Percentiles rank a stretch among this genome's conserved stretches.
phyloP scores from a whole-genome alignment of 2,888 invertebrate genomes.

The Sinotaia quadrata region DNA sequence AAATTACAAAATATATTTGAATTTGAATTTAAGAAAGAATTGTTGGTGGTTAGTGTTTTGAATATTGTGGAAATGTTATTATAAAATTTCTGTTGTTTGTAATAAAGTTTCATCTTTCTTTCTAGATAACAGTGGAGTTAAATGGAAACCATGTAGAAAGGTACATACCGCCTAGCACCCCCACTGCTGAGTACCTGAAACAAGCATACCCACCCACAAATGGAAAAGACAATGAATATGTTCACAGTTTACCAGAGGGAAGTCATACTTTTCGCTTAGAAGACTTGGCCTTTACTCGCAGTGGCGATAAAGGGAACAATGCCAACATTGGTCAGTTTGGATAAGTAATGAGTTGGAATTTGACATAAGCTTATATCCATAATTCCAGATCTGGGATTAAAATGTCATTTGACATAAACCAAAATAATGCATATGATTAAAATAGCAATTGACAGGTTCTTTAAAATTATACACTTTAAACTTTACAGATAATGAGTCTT shows the following conservation, averaged over 20 bases:
- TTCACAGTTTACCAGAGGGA: slow-evolving; percentile 47
- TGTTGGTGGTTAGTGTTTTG: not conserved
- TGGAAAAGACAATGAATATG: slow-evolving; percentile 16
- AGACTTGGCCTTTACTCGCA: slow-evolving; percentile 74
- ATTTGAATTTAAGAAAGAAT: not conserved
- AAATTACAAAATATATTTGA: not conserved
- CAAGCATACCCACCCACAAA: slow-evolving; percentile 39
- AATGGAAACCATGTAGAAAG: slow-evolving; percentile 58
- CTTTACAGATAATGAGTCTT: too few species aligned
- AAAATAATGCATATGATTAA: too few species aligned
- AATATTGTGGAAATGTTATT: too few species aligned
- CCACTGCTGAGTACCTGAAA: slow-evolving; percentile 49
- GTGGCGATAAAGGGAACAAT: slow-evolving; percentile 75
- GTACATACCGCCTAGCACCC: slow-evolving; percentile 45
- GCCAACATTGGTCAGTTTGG: slow-evolving; percentile 72
- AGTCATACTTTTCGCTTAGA: slow-evolving; percentile 64
- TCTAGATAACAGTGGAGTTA: slow-evolving; percentile 63
- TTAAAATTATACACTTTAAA: too few species aligned
- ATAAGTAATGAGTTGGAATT: too few species aligned
- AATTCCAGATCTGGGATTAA: too few species aligned
- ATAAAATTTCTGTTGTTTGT: too few species aligned
- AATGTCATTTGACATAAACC: too few species aligned
- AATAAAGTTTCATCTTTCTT: too few species aligned
- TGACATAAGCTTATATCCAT: too few species aligned
- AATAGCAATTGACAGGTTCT: too few species aligned